phyloP scores from a whole-genome alignment of 2,888 invertebrate genomes.

The Drosophila macrospina region DNA sequence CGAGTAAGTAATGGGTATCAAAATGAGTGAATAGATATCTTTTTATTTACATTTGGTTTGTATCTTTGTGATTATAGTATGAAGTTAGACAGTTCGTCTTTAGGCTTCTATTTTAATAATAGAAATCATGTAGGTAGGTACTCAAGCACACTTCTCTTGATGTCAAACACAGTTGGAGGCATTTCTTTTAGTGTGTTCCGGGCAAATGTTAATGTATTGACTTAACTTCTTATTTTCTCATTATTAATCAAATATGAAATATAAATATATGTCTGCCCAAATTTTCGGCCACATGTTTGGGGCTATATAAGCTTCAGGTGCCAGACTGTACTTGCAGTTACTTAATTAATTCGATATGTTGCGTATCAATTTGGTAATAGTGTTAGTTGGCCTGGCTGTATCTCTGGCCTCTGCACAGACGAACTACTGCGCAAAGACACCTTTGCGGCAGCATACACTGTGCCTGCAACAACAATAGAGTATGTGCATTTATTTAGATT shows the following conservation, averaged over 20 bases:
- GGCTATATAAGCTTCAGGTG: constrained; percentile 39
- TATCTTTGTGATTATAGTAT: too few relatives aligned
- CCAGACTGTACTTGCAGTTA: background rate
- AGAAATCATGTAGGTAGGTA: background rate
- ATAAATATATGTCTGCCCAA: background rate
- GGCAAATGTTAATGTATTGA: constrained; percentile 14
- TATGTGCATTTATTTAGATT: constrained; percentile 17
- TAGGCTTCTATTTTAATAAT: constrained; percentile 1
- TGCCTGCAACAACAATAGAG: constrained; percentile 55
- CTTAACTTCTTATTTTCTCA: background rate
- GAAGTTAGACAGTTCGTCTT: too few relatives aligned
- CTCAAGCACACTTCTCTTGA: background rate
- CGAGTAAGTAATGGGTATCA: too few relatives aligned
- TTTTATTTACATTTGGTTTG: too few relatives aligned
- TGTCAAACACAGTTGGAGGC: constrained; percentile 27
- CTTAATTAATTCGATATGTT: constrained; percentile 31
- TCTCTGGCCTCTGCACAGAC: constrained; percentile 15
- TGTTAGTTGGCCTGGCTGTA: constrained; percentile 6
- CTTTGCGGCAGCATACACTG: constrained; percentile 60
- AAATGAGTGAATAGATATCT: too few relatives aligned
- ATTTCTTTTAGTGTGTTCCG: constrained; percentile 2
- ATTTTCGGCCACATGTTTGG: constrained; percentile 5
- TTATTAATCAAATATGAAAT: constrained; percentile 11
- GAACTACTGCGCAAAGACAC: constrained; percentile 43
- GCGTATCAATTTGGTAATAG: constrained; percentile 31